These are phyloP conservation scores for Ailurus styani DNA, from an alignment of 2,113 vertebrate species.

Conservation along the genomic window DNA sequence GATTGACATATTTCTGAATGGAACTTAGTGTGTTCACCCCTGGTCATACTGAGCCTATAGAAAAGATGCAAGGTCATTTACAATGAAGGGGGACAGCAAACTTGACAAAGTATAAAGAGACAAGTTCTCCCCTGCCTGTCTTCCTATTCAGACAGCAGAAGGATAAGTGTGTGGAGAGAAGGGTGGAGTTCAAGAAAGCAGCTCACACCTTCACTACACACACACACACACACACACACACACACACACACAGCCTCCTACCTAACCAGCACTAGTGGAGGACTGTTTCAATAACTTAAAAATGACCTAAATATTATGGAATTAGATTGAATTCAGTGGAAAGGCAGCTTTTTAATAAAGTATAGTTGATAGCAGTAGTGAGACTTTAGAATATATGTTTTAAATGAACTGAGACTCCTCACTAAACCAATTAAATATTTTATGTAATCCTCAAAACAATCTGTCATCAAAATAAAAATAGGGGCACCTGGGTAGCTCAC, in stretches of 20 bases:
- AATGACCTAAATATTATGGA: neutral
- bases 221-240: neutral
- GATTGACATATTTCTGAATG: neutral
- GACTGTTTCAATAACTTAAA: neutral
- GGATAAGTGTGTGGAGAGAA: neutral
- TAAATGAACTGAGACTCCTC: neutral
- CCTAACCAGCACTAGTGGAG: neutral
- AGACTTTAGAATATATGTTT: neutral
- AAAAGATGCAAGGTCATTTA: slow-evolving; percentile 13
- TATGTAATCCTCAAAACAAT: neutral
- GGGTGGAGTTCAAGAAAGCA: neutral
- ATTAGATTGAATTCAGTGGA: neutral
- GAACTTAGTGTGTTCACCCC: neutral
- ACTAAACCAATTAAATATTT: neutral
- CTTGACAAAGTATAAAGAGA: neutral
- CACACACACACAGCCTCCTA: neutral
- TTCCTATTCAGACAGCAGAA: neutral
- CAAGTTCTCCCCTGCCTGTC: neutral
- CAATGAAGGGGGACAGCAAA: neutral
- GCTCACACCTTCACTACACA: neutral
- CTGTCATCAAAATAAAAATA: neutral
- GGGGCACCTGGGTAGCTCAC: too few species aligned
- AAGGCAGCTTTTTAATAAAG: neutral
- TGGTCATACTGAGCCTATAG: neutral
- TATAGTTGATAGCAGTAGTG: neutral